Percentiles rank a stretch among this genome's conserved stretches.
Evolutionary conservation across 2,888 invertebrate genomes (phyloP).

Genomic region (Drosophila picticornis): DNA sequence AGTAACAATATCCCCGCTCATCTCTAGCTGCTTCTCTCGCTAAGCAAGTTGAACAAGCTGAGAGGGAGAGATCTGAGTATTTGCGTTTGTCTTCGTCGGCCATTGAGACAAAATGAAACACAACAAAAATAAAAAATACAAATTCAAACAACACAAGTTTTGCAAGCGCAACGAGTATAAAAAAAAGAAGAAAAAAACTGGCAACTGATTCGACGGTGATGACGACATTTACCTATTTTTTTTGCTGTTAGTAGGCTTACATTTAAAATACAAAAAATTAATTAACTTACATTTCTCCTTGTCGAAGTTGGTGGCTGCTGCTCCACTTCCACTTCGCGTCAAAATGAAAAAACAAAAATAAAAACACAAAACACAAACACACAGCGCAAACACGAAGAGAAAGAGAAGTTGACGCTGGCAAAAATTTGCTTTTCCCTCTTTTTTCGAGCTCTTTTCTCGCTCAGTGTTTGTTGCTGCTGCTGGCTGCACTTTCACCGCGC

Average conservation of each 20-base stretch:
- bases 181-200: conserved; percentile 25
- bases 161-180: conserved; percentile 54
- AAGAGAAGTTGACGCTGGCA: conserved; percentile 44
- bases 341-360: conserved; percentile 25
- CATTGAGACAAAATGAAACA: conserved; percentile 66
- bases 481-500: conserved; percentile 65
- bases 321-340: conserved; percentile 34
- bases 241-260: conserved; percentile 31
- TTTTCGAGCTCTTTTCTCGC: conserved; percentile 53
- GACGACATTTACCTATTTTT: conserved; percentile 56
- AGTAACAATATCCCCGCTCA: conserved; percentile 21
- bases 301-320: conserved; percentile 21
- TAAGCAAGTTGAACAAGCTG: conserved; percentile 44
- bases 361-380: conserved; percentile 36
- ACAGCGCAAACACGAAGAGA: conserved; percentile 32
- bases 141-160: conserved; percentile 63
- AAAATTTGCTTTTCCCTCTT: conserved; percentile 63
- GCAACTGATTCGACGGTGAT: conserved; percentile 42
- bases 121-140: conserved; percentile 55
- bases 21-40: conserved; percentile 39
- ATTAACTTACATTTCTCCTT: conserved; percentile 52
- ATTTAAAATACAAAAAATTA: conserved; percentile 26
- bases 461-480: conserved; percentile 21
- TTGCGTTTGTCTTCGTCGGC: conserved; percentile 47
- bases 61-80: conserved; percentile 29